Base-by-base conservation (phyloP, 2,113 vertebrate genomes). In the Cinclus mexicanus region DNA sequence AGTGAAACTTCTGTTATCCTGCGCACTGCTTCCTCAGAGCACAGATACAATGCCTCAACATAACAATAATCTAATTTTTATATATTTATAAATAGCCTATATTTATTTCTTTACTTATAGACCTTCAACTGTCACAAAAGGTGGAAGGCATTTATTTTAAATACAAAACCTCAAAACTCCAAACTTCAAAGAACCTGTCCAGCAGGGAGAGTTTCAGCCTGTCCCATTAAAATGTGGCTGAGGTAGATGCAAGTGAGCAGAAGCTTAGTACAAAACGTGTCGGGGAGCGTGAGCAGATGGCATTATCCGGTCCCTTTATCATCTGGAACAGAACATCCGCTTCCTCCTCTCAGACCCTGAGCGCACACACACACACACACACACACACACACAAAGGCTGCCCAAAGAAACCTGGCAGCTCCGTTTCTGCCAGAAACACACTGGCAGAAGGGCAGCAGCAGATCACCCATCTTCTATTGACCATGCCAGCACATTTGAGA, bases 401-500 rank as follows among this genome's bases (percentile, higher is more conserved):
- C 33, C 71, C 67, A 75, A 64, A 24, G 33, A 89, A 71, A 76
- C 52, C 21, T 9, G 25, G 44, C 4, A 57, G 89, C 65, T 68
- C 8, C 8, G 2, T 39, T 70, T 61, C 55, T 25, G 28, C 57
- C 41, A 61, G 53, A 75, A 47, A 1, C 56, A 44, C 42, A 33
- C 42, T 37, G 39, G 15, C 23, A 12, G 21, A 68, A 55, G 37
- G 33, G 23, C 21, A 68, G 26, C 7, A 39, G 15, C 35, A 76
- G 29, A 71, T 33, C 26, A 4, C 20, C 17, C 26, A 29, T 8
- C 25, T 52, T 31, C 26, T 39, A 5, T 0, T n/a, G 68, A 64
- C 22, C 0, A 0, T 13, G 57, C 8, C 33, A 57, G 67, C 19
- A 37, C 1, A 0, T 29, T 12, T 41, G 42, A 92, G 78, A 74